phyloP scores from a whole-genome alignment of 2,888 invertebrate species.

The Octodonta nipae region DNA sequence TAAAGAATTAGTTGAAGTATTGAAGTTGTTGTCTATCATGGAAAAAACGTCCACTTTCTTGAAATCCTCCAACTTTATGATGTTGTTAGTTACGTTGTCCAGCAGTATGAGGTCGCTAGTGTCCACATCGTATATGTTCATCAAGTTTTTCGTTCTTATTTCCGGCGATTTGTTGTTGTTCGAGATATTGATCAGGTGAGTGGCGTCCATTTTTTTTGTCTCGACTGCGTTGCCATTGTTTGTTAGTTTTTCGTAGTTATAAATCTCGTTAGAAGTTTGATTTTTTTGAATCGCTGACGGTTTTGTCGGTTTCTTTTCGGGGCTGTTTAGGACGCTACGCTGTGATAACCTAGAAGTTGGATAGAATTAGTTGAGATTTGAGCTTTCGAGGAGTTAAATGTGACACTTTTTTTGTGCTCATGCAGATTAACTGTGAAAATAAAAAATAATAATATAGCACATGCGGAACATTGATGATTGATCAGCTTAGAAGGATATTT shows the following conservation, averaged over 20 bases:
- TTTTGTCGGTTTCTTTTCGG: slow-evolving; percentile 7
- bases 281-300: slow-evolving; percentile 7
- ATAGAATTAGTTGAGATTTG: no score
- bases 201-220: slow-evolving; percentile 7
- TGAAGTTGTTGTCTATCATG: slow-evolving; percentile 28
- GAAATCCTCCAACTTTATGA: slow-evolving; percentile 25
- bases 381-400: no score
- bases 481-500: no score
- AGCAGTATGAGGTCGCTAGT: slow-evolving; percentile 22
- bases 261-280: slow-evolving; percentile 10
- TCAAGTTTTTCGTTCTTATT: slow-evolving; percentile 9
- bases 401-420: no score
- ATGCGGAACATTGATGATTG: no score
- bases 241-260: slow-evolving; percentile 10
- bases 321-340: slow-evolving; percentile 5
- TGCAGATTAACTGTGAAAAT: no score
- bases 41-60: slow-evolving; percentile 23
- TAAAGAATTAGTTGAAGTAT: slow-evolving; percentile 35
- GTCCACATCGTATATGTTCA: slow-evolving; percentile 16
- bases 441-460: no score
- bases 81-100: slow-evolving; percentile 27
- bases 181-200: slow-evolving; percentile 4
- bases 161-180: slow-evolving; percentile 18
- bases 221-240: slow-evolving; percentile 14
- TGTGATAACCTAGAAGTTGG: slow-evolving; percentile 1